A percentile compares a stretch with the other conserved stretches of the same genome.
These are phyloP conservation scores for Lithophane semibrunnea DNA, from an alignment of 2,888 invertebrate species.

Conservation along the genomic window DNA sequence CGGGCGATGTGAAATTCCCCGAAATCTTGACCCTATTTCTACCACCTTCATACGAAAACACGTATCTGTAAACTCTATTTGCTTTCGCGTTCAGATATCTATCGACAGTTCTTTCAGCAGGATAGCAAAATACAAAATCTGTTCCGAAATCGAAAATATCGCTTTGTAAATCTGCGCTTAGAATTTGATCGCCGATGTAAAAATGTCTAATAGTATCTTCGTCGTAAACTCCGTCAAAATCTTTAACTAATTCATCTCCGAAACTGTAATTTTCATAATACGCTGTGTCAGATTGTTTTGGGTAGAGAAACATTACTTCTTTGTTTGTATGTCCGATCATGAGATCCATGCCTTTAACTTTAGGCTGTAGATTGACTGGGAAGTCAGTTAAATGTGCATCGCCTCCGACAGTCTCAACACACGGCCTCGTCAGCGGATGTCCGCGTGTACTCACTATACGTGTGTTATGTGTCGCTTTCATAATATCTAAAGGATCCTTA, in stretches of 20 bases:
- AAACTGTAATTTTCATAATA: conserved; percentile 50
- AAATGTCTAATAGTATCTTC: conserved; percentile 41
- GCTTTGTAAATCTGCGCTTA: conserved; percentile 19
- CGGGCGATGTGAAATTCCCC: conserved; percentile 39
- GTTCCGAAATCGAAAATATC: conserved; percentile 44
- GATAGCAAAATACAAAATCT: conserved; percentile 45
- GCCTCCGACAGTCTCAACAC: conserved; percentile 37
- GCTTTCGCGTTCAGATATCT: conserved; percentile 39
- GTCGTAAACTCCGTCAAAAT: conserved; percentile 36
- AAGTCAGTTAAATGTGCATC: conserved; percentile 46
- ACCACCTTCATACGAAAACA: conserved; percentile 52
- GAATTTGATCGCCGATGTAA: conserved; percentile 43
- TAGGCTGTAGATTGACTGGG: conserved; percentile 48
- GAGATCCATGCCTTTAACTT: conserved; percentile 52
- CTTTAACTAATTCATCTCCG: conserved; percentile 27
- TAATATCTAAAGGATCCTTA: conserved; percentile 36
- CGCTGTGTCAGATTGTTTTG: conserved; percentile 36
- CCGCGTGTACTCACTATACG: conserved; percentile 1
- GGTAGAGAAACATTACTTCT: conserved; percentile 53
- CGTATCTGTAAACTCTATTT: conserved; percentile 40
- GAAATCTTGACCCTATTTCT: conserved; percentile 37
- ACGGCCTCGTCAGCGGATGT: conserved; percentile 43
- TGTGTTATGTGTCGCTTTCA: conserved; percentile 28
- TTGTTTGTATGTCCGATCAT: conserved; percentile 54
- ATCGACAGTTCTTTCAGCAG: conserved; percentile 48